Percentiles rank a stretch among this genome's conserved stretches.
Conservation (phyloP, 1,140 invertebrate genomes). For the Drosophila lowei region DNA sequence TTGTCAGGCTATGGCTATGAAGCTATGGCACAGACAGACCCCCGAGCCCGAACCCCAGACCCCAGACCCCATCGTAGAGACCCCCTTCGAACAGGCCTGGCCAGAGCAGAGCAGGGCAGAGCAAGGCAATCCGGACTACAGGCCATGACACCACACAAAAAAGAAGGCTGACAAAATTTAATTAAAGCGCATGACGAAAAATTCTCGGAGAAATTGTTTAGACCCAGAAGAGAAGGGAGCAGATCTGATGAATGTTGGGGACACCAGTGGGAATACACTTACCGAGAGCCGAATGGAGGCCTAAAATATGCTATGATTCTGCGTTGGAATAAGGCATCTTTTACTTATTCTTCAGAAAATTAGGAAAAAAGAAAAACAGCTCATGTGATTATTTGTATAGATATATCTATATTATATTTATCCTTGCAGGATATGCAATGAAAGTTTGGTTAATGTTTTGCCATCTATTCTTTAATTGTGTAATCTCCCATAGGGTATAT, state of each 20-base stretch:
- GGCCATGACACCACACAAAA: conserved; percentile 68
- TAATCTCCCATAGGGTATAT: no score
- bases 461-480: no score
- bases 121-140: conserved; percentile 27
- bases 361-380: no score
- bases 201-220: conserved; percentile 62
- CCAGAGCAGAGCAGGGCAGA: conserved; percentile 26
- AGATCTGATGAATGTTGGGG: conserved; percentile 20
- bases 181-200: conserved; percentile 78
- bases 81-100: conserved; percentile 8
- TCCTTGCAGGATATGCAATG: no score
- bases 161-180: conserved; percentile 71
- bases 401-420: no score
- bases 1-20: conserved; percentile 16
- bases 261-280: conserved; percentile 34
- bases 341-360: no score
- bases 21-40: background rate
- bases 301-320: no score
- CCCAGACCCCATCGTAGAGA: no score
- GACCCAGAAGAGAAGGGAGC: background rate
- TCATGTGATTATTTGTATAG: no score
- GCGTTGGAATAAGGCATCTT: no score
- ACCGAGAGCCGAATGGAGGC: background rate
- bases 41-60: background rate
- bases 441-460: no score